Conservation (phyloP, 2,797 vertebrate genomes). For the Synanceia verrucosa region DNA sequence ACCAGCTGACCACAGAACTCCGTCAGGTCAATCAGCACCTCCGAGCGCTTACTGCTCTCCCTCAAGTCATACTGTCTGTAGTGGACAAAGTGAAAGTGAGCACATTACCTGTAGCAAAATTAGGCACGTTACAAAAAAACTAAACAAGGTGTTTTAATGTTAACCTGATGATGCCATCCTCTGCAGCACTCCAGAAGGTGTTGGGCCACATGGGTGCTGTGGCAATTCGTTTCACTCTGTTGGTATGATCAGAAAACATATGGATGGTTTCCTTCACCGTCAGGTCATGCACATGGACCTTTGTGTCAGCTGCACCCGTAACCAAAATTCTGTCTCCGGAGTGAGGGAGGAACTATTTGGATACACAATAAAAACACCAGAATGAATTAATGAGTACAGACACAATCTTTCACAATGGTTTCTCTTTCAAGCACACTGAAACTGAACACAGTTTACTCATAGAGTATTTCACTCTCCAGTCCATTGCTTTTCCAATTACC, state of each 20-base stretch:
- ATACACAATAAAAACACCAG: constrained; percentile 22
- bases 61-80: constrained; percentile 95
- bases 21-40: constrained; percentile 96
- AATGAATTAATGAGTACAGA: background rate
- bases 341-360: constrained; percentile 92
- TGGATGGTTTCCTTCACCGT: constrained; percentile 97
- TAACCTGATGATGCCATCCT: constrained; percentile 95
- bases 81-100: background rate
- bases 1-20: constrained; percentile 98
- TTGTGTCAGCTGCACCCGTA: constrained; percentile 96
- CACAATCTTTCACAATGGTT: background rate
- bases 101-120: background rate
- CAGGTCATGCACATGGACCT: constrained; percentile 97
- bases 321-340: constrained; percentile 95
- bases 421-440: background rate
- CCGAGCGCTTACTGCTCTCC: constrained; percentile 95
- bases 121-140: fast-evolving
- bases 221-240: constrained; percentile 96
- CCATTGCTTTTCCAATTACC: background rate
- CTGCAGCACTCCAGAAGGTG: constrained; percentile 98
- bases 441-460: too few species aligned
- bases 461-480: background rate
- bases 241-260: constrained; percentile 99
- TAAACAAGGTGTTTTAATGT: background rate
- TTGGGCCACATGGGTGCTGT: constrained; percentile 99